Percentiles rank a stretch among this genome's conserved stretches.
phyloP scores from a whole-genome alignment of 2,113 vertebrate genomes.

The Eleginops maclovinus region DNA sequence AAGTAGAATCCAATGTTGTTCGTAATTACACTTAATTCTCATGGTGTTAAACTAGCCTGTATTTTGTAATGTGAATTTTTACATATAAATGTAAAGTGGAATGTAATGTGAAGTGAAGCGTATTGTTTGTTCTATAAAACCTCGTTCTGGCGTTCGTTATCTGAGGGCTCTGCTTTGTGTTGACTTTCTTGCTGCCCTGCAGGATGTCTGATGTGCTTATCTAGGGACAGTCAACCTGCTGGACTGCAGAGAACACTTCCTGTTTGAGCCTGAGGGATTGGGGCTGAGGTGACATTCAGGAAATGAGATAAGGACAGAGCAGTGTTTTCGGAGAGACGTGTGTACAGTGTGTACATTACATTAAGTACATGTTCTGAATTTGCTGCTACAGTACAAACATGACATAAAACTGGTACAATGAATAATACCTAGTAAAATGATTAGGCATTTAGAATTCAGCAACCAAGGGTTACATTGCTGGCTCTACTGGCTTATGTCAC shows the following conservation, averaged over 20 bases:
- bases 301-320: slow-evolving; percentile 49
- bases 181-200: slow-evolving; percentile 53
- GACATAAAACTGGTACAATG: not conserved
- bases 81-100: slow-evolving; percentile 16
- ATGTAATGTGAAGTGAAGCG: slow-evolving; percentile 37
- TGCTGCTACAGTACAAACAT: not conserved
- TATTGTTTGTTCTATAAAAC: slow-evolving; percentile 29
- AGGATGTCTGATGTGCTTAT: slow-evolving; percentile 59
- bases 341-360: slow-evolving; percentile 13
- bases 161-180: slow-evolving; percentile 27
- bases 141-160: slow-evolving; percentile 24
- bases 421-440: not conserved
- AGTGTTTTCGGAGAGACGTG: slow-evolving; percentile 37
- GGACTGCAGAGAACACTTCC: slow-evolving; percentile 51
- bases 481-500: not conserved
- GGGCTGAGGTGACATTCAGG: slow-evolving; percentile 41
- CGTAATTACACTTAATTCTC: too few species aligned
- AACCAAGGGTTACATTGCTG: not conserved
- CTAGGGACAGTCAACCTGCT: slow-evolving; percentile 59
- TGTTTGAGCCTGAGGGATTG: slow-evolving; percentile 45
- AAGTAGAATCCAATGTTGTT: too few species aligned
- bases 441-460: not conserved
- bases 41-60: slow-evolving; percentile 8
- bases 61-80: not conserved
- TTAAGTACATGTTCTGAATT: slow-evolving; percentile 3